A percentile compares a stretch with the other conserved stretches of the same genome.
Evolutionary conservation across 2,888 invertebrate genomes (phyloP).

Genomic region (Osmoderma eremita): DNA sequence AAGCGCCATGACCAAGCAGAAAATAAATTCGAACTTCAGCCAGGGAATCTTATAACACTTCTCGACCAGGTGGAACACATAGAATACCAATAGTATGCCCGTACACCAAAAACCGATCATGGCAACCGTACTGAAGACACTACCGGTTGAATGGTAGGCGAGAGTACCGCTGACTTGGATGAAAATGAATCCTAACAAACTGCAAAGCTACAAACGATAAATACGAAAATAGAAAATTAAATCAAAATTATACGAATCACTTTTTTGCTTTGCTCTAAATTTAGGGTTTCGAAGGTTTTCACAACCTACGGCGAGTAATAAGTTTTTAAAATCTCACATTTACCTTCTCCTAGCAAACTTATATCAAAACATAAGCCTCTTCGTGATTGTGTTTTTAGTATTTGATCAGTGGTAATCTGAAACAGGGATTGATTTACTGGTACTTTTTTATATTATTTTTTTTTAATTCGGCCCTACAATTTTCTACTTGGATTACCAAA

Average conservation of each 20-base stretch:
- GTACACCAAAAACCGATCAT: slow-evolving; percentile 90
- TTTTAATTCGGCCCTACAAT: no score
- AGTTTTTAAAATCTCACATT: no score
- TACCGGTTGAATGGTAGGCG: slow-evolving; percentile 68
- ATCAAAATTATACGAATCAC: no score
- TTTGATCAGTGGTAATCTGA: no score
- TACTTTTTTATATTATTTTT: no score
- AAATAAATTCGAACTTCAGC: slow-evolving; percentile 83
- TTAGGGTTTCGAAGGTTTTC: neutral
- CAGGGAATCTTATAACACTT: slow-evolving; percentile 87
- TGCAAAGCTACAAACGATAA: slow-evolving; percentile 66
- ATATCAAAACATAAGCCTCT: no score
- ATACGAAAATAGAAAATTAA: no score
- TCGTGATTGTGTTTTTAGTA: no score
- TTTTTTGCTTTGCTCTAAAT: no score
- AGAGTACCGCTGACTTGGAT: slow-evolving; percentile 67
- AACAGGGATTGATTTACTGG: no score
- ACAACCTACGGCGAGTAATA: neutral
- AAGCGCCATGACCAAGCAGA: slow-evolving; percentile 77
- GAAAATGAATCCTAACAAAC: slow-evolving; percentile 83
- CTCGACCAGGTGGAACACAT: slow-evolving; percentile 87
- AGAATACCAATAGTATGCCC: slow-evolving; percentile 79
- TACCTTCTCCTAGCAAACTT: no score
- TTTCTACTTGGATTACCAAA: no score
- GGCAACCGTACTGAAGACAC: slow-evolving; percentile 81